Evolutionary conservation across 2,113 vertebrate species (phyloP).

Genomic region (Paracanthobrama guichenoti): DNA sequence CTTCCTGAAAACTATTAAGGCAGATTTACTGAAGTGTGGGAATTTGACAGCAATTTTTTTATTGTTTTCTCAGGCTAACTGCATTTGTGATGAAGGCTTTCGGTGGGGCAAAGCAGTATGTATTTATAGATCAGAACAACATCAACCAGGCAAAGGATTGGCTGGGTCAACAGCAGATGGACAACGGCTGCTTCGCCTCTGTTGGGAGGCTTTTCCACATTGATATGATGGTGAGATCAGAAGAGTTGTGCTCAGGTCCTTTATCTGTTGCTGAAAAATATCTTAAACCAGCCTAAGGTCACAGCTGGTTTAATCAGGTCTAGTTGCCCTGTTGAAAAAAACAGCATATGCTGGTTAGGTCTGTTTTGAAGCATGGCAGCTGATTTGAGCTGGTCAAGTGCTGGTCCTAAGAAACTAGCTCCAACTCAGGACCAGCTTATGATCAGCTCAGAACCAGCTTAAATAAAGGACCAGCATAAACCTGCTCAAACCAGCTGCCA

Average conservation of each 20-base stretch:
- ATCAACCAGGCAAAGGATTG: slow-evolving; percentile 74
- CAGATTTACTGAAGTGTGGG: not conserved
- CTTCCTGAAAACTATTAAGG: too few relatives aligned
- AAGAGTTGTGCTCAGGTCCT: not conserved
- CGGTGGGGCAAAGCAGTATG: slow-evolving; percentile 72
- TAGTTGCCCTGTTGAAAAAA: not conserved
- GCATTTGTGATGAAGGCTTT: slow-evolving; percentile 88
- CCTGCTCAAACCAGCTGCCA: too few relatives aligned
- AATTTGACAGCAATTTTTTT: not conserved
- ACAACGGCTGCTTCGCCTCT: slow-evolving; percentile 76
- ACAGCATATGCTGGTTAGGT: too few relatives aligned
- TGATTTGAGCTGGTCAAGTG: too few relatives aligned
- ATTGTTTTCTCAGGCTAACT: slow-evolving; percentile 77
- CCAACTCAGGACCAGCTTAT: too few relatives aligned
- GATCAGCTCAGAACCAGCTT: too few relatives aligned
- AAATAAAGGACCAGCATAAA: too few relatives aligned
- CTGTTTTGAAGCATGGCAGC: too few relatives aligned
- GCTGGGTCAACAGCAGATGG: slow-evolving; percentile 73
- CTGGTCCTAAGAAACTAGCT: too few relatives aligned
- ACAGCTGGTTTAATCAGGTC: not conserved
- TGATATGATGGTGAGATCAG: slow-evolving; percentile 78
- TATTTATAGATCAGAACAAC: slow-evolving; percentile 73
- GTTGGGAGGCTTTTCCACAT: slow-evolving; percentile 80
- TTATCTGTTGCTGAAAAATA: not conserved
- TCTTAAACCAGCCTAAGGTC: not conserved